A percentile compares a stretch with the other conserved stretches of the same genome.
Conservation (phyloP, 2,797 vertebrate species). For the Lepus oiostolus region DNA sequence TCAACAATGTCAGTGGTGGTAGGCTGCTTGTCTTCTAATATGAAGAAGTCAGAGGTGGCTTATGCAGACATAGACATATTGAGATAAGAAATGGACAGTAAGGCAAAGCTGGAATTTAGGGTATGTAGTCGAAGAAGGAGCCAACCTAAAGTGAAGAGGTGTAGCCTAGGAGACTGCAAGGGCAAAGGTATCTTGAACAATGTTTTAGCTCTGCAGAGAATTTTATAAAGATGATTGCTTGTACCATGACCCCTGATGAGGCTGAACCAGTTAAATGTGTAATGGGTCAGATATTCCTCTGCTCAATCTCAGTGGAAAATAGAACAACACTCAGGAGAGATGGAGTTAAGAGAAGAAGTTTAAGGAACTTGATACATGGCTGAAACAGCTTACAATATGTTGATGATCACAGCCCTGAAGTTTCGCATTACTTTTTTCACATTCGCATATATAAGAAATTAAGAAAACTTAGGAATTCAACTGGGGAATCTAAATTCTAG, state of each 20-base stretch:
- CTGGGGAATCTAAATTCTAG: background rate
- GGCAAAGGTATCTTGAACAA: background rate
- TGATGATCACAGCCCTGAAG: background rate
- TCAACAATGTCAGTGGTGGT: background rate
- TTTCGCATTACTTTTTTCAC: background rate
- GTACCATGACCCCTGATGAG: background rate
- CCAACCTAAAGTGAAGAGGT: background rate
- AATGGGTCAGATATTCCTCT: background rate
- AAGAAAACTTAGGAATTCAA: background rate
- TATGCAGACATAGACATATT: background rate
- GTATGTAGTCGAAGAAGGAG: background rate
- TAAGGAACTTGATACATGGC: background rate
- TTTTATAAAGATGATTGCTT: background rate
- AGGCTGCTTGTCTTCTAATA: background rate
- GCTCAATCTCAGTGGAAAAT: background rate
- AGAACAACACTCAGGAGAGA: background rate
- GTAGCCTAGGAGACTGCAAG: background rate
- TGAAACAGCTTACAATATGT: background rate
- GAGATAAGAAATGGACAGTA: background rate
- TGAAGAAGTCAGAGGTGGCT: background rate
- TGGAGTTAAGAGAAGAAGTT: background rate
- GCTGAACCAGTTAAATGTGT: background rate
- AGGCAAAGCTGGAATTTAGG: background rate
- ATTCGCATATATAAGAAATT: background rate
- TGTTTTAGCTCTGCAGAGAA: background rate